Evolutionary conservation across 2,797 vertebrate genomes (phyloP).

Genomic region (Hafferia zeledoni): DNA sequence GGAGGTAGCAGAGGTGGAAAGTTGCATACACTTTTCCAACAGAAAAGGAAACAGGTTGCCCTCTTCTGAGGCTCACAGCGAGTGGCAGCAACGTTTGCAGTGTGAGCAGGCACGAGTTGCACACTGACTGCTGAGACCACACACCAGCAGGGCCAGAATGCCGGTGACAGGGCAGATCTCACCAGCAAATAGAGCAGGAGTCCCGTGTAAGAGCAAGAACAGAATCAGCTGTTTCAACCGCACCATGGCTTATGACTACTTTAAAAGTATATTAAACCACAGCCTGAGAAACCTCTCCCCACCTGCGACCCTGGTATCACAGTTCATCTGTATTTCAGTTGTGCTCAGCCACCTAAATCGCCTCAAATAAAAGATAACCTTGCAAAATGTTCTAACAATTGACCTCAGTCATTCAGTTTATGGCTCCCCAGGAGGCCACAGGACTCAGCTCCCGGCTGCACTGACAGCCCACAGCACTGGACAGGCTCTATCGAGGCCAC

Average conservation of each 20-base stretch:
- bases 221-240: background rate
- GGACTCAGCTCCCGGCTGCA: background rate
- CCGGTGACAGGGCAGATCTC: accelerated
- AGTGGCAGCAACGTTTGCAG: background rate
- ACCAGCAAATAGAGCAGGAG: background rate
- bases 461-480: accelerated
- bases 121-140: background rate
- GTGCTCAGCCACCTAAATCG: background rate
- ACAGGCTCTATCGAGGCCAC: background rate
- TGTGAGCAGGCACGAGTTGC: background rate
- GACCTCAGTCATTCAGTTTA: background rate
- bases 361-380: background rate
- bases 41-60: background rate
- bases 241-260: background rate
- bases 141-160: background rate
- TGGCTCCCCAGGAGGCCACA: background rate
- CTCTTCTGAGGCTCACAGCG: background rate
- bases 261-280: background rate
- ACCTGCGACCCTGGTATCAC: accelerated
- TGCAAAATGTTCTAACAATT: background rate
- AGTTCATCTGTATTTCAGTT: background rate
- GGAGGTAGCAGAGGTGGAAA: background rate
- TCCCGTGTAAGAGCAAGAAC: background rate
- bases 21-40: background rate
- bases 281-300: background rate